These are phyloP conservation scores for Nymphalis urticae DNA, from an alignment of 2,888 invertebrate genomes.

Conservation along the genomic window DNA sequence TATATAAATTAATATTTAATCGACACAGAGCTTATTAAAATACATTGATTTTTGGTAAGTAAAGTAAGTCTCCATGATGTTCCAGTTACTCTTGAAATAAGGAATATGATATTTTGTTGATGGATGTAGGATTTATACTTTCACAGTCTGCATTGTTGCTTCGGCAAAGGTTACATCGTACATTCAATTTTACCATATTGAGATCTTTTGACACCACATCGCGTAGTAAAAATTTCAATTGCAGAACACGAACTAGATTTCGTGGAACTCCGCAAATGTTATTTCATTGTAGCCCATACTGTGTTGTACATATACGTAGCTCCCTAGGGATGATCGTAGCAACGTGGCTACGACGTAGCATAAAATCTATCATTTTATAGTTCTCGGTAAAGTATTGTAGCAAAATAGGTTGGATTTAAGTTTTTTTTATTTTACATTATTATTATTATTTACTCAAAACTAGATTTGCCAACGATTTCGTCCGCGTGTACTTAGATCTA, in stretches of 20 bases:
- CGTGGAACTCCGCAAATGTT: constrained; percentile 34
- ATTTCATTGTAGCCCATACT: constrained; percentile 33
- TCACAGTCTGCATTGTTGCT: background rate
- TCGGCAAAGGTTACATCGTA: background rate
- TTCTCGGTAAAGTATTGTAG: background rate
- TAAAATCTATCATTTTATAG: background rate
- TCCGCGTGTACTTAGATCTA: too few species aligned
- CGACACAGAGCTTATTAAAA: too few species aligned
- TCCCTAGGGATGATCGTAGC: constrained; percentile 24
- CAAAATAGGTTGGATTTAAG: background rate
- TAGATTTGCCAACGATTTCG: too few species aligned
- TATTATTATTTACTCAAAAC: too few species aligned
- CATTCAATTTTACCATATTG: constrained; percentile 3
- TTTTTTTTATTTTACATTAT: background rate
- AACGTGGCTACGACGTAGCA: constrained; percentile 27
- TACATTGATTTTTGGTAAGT: too few species aligned
- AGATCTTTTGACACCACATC: background rate
- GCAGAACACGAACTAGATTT: constrained; percentile 28
- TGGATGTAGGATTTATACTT: background rate
- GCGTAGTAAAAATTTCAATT: constrained; percentile 25
- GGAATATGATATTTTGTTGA: too few species aligned
- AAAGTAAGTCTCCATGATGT: too few species aligned
- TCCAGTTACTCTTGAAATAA: too few species aligned
- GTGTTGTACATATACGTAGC: constrained; percentile 27
- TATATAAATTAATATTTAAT: too few species aligned